Evolutionary conservation across 2,113 vertebrate genomes (phyloP).

Genomic region (Passer montanus): DNA sequence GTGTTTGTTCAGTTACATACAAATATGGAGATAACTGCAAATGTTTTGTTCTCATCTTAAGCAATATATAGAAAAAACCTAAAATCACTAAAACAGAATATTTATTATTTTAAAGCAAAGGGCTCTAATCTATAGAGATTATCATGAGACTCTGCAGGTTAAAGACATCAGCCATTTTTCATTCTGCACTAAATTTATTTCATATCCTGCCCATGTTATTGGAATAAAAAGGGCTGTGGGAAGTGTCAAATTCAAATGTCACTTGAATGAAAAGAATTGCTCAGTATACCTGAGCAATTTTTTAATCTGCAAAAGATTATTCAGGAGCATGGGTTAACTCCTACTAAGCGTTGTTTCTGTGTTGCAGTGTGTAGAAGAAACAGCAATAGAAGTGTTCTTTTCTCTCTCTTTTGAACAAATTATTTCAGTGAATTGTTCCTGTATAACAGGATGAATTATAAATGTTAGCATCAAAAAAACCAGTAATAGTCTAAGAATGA

Average conservation of each 20-base stretch:
- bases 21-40: not conserved
- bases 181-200: not conserved
- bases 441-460: not conserved
- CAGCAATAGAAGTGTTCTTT: not conserved
- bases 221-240: not conserved
- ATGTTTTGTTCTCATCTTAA: not conserved
- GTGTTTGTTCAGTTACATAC: not conserved
- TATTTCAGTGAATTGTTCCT: not conserved
- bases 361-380: not conserved
- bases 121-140: not conserved
- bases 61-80: not conserved
- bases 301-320: not conserved
- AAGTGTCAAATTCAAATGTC: not conserved
- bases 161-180: not conserved
- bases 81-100: not conserved
- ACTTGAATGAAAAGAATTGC: not conserved
- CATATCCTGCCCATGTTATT: not conserved
- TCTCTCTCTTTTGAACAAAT: not conserved
- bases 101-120: not conserved
- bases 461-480: not conserved
- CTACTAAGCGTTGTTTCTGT: not conserved
- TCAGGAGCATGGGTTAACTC: not conserved
- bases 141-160: not conserved
- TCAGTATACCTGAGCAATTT: not conserved
- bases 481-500: not conserved